phyloP scores from a whole-genome alignment of 2,797 vertebrate genomes.

The Coracias cyanogaster region DNA sequence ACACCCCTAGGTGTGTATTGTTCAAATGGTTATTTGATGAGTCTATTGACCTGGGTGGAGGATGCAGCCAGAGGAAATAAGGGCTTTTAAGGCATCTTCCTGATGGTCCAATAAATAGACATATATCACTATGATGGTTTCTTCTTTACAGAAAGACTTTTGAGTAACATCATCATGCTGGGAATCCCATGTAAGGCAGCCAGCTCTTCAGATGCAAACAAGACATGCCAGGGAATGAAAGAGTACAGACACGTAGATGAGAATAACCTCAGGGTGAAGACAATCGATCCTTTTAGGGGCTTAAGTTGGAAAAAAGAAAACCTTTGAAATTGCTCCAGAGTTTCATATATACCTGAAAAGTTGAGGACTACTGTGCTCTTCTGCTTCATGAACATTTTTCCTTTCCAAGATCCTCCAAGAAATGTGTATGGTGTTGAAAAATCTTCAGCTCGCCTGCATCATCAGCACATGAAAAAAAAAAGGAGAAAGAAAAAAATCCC shows the following conservation, averaged over 20 bases:
- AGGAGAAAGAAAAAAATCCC: background rate
- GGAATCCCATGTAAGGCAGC: background rate
- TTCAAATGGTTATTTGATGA: background rate
- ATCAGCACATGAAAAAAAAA: background rate
- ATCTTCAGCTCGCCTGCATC: background rate
- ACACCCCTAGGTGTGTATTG: background rate
- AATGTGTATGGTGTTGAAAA: background rate
- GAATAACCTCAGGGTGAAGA: background rate
- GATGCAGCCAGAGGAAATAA: constrained; percentile 44
- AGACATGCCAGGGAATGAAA: background rate
- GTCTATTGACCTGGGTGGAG: background rate
- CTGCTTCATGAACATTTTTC: background rate
- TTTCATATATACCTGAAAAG: background rate
- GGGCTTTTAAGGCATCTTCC: constrained; percentile 43
- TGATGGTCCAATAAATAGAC: constrained; percentile 44
- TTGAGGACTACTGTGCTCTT: background rate
- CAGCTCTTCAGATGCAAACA: background rate
- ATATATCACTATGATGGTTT: background rate
- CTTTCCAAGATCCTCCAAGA: background rate
- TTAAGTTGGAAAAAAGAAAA: background rate
- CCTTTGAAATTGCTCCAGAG: background rate
- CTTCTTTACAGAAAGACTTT: background rate
- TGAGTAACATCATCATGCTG: background rate
- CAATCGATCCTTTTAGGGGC: background rate
- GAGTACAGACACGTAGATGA: background rate